These are phyloP conservation scores for Desoria tigrina DNA, from an alignment of 2,888 invertebrate species.

Conservation along the genomic window DNA sequence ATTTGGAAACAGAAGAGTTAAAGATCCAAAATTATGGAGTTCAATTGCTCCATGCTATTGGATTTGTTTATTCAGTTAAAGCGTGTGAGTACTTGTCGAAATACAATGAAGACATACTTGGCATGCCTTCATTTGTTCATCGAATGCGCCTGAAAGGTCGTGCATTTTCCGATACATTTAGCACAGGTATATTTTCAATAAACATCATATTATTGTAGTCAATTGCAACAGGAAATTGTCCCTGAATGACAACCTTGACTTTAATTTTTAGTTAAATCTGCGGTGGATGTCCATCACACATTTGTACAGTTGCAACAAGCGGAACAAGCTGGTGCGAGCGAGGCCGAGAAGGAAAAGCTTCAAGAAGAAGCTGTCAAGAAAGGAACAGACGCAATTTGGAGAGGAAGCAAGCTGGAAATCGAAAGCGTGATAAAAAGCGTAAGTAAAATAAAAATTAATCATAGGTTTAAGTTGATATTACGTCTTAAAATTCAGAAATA, in stretches of 20 bases:
- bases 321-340: slow-evolving; percentile 48
- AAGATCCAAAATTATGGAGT: slow-evolving; percentile 53
- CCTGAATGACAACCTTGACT: slow-evolving; percentile 24
- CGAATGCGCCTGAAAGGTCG: slow-evolving; percentile 52
- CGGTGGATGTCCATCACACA: slow-evolving; percentile 52
- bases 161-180: slow-evolving; percentile 48
- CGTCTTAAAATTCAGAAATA: too few species aligned
- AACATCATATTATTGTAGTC: not conserved
- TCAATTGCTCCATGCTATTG: slow-evolving; percentile 51
- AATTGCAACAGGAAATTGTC: not conserved
- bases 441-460: too few species aligned
- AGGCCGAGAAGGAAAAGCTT: slow-evolving; percentile 49
- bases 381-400: slow-evolving; percentile 53
- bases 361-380: slow-evolving; percentile 52
- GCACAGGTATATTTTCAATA: slow-evolving; percentile 30
- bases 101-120: slow-evolving; percentile 50
- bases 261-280: slow-evolving; percentile 49
- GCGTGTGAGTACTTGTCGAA: slow-evolving; percentile 51
- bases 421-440: slow-evolving; percentile 46
- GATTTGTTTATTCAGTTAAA: slow-evolving; percentile 51
- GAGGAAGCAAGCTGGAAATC: slow-evolving; percentile 53
- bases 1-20: slow-evolving; percentile 51
- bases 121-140: slow-evolving; percentile 51
- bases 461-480: too few species aligned
- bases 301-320: slow-evolving; percentile 53